A percentile compares a stretch with the other conserved stretches of the same genome.
phyloP scores from a whole-genome alignment of 2,797 vertebrate species.

The Dicrostonyx torquatus region DNA sequence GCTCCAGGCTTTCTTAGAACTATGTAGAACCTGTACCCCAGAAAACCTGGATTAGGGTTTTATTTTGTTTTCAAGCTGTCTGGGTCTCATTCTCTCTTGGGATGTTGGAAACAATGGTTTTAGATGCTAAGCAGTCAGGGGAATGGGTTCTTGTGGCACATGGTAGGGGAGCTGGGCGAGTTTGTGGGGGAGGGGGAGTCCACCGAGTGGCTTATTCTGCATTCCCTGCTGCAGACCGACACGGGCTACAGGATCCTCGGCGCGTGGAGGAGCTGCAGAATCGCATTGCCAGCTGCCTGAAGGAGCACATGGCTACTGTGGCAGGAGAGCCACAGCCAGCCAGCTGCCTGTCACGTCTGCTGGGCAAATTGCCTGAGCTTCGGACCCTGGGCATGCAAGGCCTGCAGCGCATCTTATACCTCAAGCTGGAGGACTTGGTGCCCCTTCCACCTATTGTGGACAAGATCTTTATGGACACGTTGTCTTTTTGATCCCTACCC shows the following conservation, averaged over 20 bases:
- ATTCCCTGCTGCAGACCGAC: constrained; percentile 88
- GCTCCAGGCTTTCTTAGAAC: not conserved
- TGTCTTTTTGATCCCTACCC: constrained; percentile 91
- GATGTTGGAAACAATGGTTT: not conserved
- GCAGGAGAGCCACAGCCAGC: constrained; percentile 87
- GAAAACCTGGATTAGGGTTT: constrained; percentile 10
- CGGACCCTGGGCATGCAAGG: constrained; percentile 97
- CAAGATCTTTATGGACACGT: constrained; percentile 97
- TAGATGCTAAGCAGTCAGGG: not conserved
- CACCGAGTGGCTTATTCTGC: not conserved
- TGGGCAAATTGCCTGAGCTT: constrained; percentile 96
- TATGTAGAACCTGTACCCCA: not conserved
- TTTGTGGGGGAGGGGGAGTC: not conserved
- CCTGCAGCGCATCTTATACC: constrained; percentile 97
- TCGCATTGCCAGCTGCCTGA: constrained; percentile 93
- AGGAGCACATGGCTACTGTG: constrained; percentile 91
- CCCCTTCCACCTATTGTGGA: constrained; percentile 97
- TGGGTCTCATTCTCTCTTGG: not conserved
- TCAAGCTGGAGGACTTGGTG: constrained; percentile 97
- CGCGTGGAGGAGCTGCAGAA: constrained; percentile 96
- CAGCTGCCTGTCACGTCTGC: constrained; percentile 94
- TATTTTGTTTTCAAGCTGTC: not conserved
- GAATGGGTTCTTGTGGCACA: not conserved
- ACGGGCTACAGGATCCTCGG: constrained; percentile 95
- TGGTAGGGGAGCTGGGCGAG: not conserved